Percentiles rank a stretch among this genome's conserved stretches.
Evolutionary conservation across 2,797 vertebrate species (phyloP).

Genomic region (Syngnathus acus): DNA sequence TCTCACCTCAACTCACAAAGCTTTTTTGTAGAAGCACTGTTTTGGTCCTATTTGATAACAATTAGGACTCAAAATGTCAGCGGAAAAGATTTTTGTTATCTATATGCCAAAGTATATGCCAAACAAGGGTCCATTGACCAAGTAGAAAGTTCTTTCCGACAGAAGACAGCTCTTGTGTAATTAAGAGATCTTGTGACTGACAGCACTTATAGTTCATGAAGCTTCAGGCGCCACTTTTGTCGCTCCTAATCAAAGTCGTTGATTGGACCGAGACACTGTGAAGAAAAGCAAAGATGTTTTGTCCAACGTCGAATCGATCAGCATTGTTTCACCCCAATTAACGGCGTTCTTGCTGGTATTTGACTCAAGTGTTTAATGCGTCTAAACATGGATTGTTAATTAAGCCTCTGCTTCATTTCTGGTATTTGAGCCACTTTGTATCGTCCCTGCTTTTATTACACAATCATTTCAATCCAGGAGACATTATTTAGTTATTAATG

Average conservation of each 20-base stretch:
- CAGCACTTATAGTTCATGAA: slow-evolving; percentile 8
- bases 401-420: slow-evolving; percentile 18
- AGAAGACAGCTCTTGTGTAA: neutral
- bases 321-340: slow-evolving; percentile 55
- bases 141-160: neutral
- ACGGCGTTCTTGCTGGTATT: slow-evolving; percentile 59
- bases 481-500: slow-evolving; percentile 50
- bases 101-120: neutral
- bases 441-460: slow-evolving; percentile 25
- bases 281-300: slow-evolving; percentile 58
- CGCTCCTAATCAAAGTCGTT: slow-evolving; percentile 50
- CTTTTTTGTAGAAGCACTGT: neutral
- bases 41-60: neutral
- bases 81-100: neutral
- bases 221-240: slow-evolving; percentile 23
- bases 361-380: slow-evolving; percentile 40
- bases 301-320: slow-evolving; percentile 53
- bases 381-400: slow-evolving; percentile 30
- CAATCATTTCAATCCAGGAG: slow-evolving; percentile 36
- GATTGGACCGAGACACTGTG: slow-evolving; percentile 48
- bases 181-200: slow-evolving; percentile 8
- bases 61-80: neutral
- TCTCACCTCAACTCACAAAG: neutral
- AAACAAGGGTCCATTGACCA: slow-evolving; percentile 2
- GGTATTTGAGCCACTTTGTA: slow-evolving; percentile 23